Evolutionary conservation across 1,140 invertebrate genomes (phyloP), one percentile per base, ranked within the genome.

Genomic region (Vanessa tameamea): DNA sequence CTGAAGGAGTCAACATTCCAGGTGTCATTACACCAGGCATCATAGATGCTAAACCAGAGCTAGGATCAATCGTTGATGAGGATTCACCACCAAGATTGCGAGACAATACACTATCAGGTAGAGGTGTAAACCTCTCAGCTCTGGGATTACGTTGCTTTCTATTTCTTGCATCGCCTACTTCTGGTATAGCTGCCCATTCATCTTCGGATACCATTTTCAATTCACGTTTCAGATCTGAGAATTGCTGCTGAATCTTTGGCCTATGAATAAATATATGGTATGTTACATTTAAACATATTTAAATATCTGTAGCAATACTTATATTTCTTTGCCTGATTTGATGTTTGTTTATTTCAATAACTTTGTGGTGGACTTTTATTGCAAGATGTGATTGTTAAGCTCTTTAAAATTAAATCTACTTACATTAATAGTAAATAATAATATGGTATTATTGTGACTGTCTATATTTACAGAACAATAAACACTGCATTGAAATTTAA

Each of bases 161-260:
- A 90, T 99, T 99, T 85, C 99, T 94, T n/a, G 98, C 97, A 94
- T 99, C 99, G 59, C 99, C 99, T 3, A 99, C 99, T 92, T 99
- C 99, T 0, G 99, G 99, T 80, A 99, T 96, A 75, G 96, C 98
- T 70, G 97, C 95, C 99, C 99, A 99, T 86, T 99, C 98, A 78
- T 98, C 97, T 81, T 98, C 97, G 3, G 95, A 95, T 0, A 99
- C 97, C 63, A 93, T 95, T 79, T 96, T 95, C 31, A 99, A 92
- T 84, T 98, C 97, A 88, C 99, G 94, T 93, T 99, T 99, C 6
- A 99, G 93, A 93, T 99, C 99, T 61, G 97, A 99, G 89, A 99
- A 99, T 87, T 99, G 99, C 85, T 99, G 99, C 88, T 99, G 99
- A 88, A 99, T 99, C 94, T 99, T 99, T 31, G 98, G 98, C 75